A percentile compares a stretch with the other conserved stretches of the same genome.
These are phyloP conservation scores for Loris lydekkerianus DNA, from an alignment of 2,797 vertebrate species.

Conservation along the genomic window DNA sequence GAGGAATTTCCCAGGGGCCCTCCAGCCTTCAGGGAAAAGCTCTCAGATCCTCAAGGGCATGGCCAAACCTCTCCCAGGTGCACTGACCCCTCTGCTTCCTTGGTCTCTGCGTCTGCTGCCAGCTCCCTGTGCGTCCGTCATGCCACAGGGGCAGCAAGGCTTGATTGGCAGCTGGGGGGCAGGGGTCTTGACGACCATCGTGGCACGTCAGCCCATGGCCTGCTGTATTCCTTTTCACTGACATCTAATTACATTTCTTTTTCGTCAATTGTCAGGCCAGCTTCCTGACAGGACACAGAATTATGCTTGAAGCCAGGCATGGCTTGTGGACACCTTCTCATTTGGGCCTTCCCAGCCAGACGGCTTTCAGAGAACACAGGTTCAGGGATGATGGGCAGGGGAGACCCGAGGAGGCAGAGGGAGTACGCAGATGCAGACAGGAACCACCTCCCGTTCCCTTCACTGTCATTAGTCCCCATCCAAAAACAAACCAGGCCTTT, in stretches of 20 bases:
- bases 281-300: constrained; percentile 7
- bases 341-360: background rate
- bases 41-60: fast-evolving
- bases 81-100: background rate
- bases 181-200: background rate
- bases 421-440: fast-evolving
- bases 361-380: background rate
- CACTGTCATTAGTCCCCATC: background rate
- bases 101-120: background rate
- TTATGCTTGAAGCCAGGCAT: background rate
- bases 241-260: constrained; percentile 69
- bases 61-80: background rate
- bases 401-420: background rate
- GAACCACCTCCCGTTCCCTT: background rate
- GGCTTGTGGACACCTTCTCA: background rate
- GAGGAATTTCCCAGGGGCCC: background rate
- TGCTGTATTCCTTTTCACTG: background rate
- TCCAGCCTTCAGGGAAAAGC: background rate
- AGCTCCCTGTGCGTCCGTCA: background rate
- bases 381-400: fast-evolving
- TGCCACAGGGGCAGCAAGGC: background rate
- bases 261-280: constrained; percentile 55
- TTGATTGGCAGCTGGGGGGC: background rate
- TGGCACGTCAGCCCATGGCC: background rate
- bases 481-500: background rate